Conservation (phyloP, 2,888 invertebrate genomes). For the Pyralis farinalis region DNA sequence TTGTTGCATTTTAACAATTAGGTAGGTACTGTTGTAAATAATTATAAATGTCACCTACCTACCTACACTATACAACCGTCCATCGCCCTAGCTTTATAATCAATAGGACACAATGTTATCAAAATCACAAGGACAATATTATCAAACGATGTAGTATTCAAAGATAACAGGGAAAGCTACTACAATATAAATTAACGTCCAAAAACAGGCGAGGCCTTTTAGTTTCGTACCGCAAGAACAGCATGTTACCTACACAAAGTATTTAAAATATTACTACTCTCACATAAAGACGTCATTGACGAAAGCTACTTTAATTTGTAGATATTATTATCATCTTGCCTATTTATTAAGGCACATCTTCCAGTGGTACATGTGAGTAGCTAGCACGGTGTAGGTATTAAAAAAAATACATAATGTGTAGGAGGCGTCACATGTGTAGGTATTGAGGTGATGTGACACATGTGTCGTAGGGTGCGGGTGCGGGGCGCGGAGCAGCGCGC, state of each 20-base stretch:
- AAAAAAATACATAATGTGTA: slow-evolving; percentile 62
- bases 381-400: slow-evolving; percentile 44
- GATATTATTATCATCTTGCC: not conserved
- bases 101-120: too few species aligned
- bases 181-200: not conserved
- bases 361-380: not conserved
- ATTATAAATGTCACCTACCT: too few species aligned
- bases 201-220: not conserved
- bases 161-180: not conserved
- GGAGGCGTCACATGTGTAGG: slow-evolving; percentile 75
- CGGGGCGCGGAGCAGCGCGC: slow-evolving; percentile 38
- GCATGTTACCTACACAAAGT: not conserved
- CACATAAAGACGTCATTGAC: not conserved
- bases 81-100: too few species aligned
- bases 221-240: not conserved
- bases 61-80: too few species aligned
- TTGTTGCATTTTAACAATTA: too few species aligned
- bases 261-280: not conserved
- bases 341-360: not conserved
- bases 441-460: slow-evolving; percentile 63
- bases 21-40: too few species aligned
- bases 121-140: not conserved
- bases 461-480: slow-evolving; percentile 44
- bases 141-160: not conserved
- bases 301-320: not conserved